Evolutionary conservation across 2,113 vertebrate genomes (phyloP).

Genomic region (Rostratula benghalensis): DNA sequence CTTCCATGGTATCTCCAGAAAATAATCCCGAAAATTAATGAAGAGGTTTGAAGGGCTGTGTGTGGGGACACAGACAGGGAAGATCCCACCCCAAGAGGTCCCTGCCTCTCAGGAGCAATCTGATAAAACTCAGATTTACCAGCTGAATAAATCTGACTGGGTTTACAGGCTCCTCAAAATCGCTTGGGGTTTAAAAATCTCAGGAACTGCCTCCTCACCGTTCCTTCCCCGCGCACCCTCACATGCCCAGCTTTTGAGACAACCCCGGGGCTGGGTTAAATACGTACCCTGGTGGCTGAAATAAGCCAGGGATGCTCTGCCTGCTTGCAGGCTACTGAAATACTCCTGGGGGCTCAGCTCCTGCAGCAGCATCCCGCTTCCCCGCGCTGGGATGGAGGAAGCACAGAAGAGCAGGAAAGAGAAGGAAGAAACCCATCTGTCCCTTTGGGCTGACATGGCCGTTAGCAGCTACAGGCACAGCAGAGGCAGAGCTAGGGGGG

Average conservation of each 20-base stretch:
- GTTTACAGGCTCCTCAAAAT: not conserved
- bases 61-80: not conserved
- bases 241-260: not conserved
- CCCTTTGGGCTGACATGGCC: constrained; percentile 6
- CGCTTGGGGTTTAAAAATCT: not conserved
- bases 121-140: not conserved
- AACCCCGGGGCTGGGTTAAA: not conserved
- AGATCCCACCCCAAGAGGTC: not conserved
- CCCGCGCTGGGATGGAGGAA: not conserved
- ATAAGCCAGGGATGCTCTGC: constrained; percentile 47
- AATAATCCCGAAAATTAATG: not conserved
- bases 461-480: not conserved
- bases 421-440: not conserved
- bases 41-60: not conserved
- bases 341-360: constrained; percentile 37
- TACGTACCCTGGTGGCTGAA: not conserved
- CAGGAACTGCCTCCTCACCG: not conserved
- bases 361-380: not conserved
- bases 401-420: constrained; percentile 13
- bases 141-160: not conserved
- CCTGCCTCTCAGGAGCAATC: not conserved
- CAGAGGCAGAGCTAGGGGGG: not conserved
- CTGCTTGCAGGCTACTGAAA: constrained; percentile 20
- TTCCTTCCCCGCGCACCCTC: not conserved
- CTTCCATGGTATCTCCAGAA: not conserved